Evolutionary conservation across 2,113 vertebrate genomes (phyloP), one percentile per base, ranked within the genome.

Genomic region (Cynocephalus volans): DNA sequence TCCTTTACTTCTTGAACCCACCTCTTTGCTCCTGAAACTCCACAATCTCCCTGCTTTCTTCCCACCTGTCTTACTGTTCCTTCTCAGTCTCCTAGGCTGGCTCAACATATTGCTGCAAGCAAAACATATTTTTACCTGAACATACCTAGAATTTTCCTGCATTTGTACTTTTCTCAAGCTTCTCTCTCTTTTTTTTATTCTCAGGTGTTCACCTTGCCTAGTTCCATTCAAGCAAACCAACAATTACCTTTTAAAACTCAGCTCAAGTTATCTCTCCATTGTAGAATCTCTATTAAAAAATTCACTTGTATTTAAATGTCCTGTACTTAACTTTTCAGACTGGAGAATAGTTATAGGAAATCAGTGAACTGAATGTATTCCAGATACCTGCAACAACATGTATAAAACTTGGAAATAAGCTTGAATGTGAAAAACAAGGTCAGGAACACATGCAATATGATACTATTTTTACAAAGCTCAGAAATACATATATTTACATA

Each of bases 381-480:
- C 8, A 93, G 65, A 56, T 58, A 21, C 24, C 3, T n/a, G 17
- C 48, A 72, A 41, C 48, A 80, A 70, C 7, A 54, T 6, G 52
- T 11, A 70, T 86, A 26, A 60, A 82, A 60, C 41, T 79, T 82
- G 33, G 60, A 72, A 76, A 70, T 33, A 85, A 45, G 19, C 90
- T 60, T 64, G 36, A 76, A 60, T 81, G 65, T 13, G 48, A 60
- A 88, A 95, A 79, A 72, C n/a, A 56, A 73, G 14, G 54, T 11
- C n/a, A 50, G 65, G 33, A 36, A 3, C 31, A 41, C 9, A 41
- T 52, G 10, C 28, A 11, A 52, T 60, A 4, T n/a, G 7, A 45
- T 69, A 67, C 41, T 50, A 69, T 79, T 93, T 93, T 93, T 73
- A 89, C 81, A 33, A 85, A 86, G 64, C 33, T 52, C 67, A 87